A percentile compares a stretch with the other conserved stretches of the same genome.
Conservation (phyloP, 2,888 invertebrate species). For the Luffia ferchaultella region DNA sequence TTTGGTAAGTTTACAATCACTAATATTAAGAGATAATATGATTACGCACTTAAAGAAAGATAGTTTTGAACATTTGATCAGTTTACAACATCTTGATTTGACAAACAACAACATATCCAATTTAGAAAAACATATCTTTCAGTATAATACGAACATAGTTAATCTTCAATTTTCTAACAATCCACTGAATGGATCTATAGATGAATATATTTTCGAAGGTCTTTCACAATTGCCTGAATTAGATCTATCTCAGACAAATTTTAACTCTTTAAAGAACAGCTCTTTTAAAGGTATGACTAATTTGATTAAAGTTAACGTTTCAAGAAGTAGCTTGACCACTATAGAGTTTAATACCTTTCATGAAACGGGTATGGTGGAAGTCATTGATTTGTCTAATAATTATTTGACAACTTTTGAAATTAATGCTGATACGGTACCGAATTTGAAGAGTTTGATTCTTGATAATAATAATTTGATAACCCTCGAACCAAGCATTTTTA, state of each 20-base stretch:
- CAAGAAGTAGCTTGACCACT: slow-evolving; percentile 27
- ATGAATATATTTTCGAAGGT: slow-evolving; percentile 31
- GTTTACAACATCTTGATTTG: slow-evolving; percentile 32
- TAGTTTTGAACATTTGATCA: slow-evolving; percentile 23
- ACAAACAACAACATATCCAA: slow-evolving; percentile 33
- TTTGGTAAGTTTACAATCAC: slow-evolving; percentile 24
- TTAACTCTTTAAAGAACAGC: slow-evolving; percentile 28
- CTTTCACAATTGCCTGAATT: slow-evolving; percentile 30
- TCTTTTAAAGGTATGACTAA: slow-evolving; percentile 34
- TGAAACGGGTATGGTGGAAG: slow-evolving; percentile 26
- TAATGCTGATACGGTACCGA: slow-evolving; percentile 29
- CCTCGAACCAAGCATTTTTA: slow-evolving; percentile 21
- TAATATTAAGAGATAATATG: slow-evolving; percentile 29
- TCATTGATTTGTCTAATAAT: slow-evolving; percentile 39
- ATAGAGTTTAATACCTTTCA: slow-evolving; percentile 33
- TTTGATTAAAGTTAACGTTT: slow-evolving; percentile 33
- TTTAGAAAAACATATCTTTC: slow-evolving; percentile 29
- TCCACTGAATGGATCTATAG: slow-evolving; percentile 27
- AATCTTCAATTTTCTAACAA: slow-evolving; percentile 34
- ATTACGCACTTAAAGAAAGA: slow-evolving; percentile 26
- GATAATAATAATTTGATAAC: slow-evolving; percentile 30
- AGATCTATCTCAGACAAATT: slow-evolving; percentile 31
- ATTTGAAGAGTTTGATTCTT: slow-evolving; percentile 25
- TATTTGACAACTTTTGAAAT: slow-evolving; percentile 26
- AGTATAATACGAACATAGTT: slow-evolving; percentile 24